Conservation (phyloP, 1,140 invertebrate species). For the Neodiprion lecontei region DNA sequence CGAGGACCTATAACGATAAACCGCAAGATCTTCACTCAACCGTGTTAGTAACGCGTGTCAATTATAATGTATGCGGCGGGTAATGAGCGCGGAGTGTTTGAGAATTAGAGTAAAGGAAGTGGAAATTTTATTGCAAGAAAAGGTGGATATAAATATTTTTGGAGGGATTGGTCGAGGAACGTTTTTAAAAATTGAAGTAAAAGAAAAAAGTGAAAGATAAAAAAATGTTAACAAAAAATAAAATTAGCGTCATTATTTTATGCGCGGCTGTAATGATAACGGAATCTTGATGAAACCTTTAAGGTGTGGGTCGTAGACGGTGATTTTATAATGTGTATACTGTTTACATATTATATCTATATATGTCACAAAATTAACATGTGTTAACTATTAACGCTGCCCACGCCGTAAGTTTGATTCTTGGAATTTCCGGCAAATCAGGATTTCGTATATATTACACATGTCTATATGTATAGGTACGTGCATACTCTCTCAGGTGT, state of each 20-base stretch:
- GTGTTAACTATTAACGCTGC: slow-evolving; percentile 2
- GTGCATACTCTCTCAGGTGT: not conserved
- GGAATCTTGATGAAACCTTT: no score
- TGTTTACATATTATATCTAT: no score
- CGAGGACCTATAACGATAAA: not conserved
- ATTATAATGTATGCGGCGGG: no score
- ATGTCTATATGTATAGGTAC: not conserved
- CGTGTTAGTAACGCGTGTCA: no score
- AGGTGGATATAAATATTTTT: no score
- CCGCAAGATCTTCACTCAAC: not conserved
- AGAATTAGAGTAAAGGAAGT: no score
- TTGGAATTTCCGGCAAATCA: not conserved
- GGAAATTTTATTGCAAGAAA: no score
- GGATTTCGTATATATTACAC: not conserved
- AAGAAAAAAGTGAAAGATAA: not conserved
- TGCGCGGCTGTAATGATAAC: not conserved
- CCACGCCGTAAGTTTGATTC: not conserved
- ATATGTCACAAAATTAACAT: not conserved
- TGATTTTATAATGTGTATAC: no score
- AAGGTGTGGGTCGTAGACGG: no score
- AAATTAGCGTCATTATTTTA: not conserved
- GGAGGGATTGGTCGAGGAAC: no score
- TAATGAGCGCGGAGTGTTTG: no score
- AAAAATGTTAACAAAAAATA: not conserved
- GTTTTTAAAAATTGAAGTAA: no score